phyloP scores from a whole-genome alignment of 2,888 invertebrate genomes.

The Polydrusus tereticollis region DNA sequence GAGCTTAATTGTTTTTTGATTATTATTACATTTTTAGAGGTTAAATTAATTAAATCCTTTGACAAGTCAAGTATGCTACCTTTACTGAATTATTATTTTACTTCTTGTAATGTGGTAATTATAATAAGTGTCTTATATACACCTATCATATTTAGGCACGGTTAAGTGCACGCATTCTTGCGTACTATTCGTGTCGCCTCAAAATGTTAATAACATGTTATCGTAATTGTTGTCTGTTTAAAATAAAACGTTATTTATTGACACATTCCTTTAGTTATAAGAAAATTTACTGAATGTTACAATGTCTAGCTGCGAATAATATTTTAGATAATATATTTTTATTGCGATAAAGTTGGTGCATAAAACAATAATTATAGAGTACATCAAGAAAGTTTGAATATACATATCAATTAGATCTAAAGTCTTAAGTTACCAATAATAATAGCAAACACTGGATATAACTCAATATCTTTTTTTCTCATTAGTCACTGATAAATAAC shows the following conservation, averaged over 20 bases:
- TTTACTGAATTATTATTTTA: slow-evolving; percentile 11
- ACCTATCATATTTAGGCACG: slow-evolving; percentile 27
- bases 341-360: too few species aligned
- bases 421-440: too few species aligned
- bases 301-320: slow-evolving; percentile 14
- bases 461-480: too few species aligned
- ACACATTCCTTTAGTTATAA: slow-evolving; percentile 16
- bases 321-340: too few species aligned
- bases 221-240: slow-evolving; percentile 48
- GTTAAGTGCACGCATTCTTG: slow-evolving; percentile 29
- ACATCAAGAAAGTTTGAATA: too few species aligned
- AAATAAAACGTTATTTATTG: slow-evolving; percentile 42
- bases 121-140: slow-evolving; percentile 48
- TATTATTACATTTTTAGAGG: too few species aligned
- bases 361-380: too few species aligned
- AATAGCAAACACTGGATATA: too few species aligned
- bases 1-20: too few species aligned
- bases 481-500: too few species aligned
- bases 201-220: slow-evolving; percentile 45
- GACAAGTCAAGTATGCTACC: slow-evolving; percentile 35
- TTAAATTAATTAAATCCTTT: neutral
- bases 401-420: too few species aligned
- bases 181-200: slow-evolving; percentile 35
- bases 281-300: slow-evolving; percentile 27
- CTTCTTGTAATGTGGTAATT: slow-evolving; percentile 39